Evolutionary conservation across 2,888 invertebrate species (phyloP).

Genomic region (Hyles lineata): DNA sequence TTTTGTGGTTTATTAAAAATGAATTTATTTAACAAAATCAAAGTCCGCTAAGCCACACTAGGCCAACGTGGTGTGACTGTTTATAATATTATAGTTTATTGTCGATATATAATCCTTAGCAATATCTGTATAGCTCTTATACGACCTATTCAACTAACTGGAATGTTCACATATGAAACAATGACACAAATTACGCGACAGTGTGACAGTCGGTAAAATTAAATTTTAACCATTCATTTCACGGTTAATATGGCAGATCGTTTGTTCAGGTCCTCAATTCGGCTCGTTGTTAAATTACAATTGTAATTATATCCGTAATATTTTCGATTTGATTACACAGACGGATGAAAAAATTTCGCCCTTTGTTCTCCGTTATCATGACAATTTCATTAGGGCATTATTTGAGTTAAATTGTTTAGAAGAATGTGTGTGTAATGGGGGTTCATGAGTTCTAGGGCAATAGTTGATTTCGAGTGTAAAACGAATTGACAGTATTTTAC

Average conservation of each 20-base stretch:
- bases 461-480: too few species aligned
- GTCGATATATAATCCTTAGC: too few species aligned
- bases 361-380: slow-evolving; percentile 7
- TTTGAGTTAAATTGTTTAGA: slow-evolving; percentile 7
- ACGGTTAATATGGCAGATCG: slow-evolving; percentile 63
- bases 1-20: too few species aligned
- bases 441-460: background rate
- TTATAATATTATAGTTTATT: too few species aligned
- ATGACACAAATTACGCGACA: slow-evolving; percentile 41
- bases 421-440: background rate
- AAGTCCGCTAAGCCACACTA: too few species aligned
- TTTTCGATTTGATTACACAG: slow-evolving; percentile 29
- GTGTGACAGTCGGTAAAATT: slow-evolving; percentile 54
- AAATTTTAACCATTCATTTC: slow-evolving; percentile 70
- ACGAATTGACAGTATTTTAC: too few species aligned
- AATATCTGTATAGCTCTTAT: too few species aligned
- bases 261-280: slow-evolving; percentile 59
- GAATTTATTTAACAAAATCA: too few species aligned
- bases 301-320: slow-evolving; percentile 41
- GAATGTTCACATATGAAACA: too few species aligned
- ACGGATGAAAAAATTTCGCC: slow-evolving; percentile 12
- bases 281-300: slow-evolving; percentile 43
- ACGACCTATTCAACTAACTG: too few species aligned
- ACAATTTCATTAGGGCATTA: slow-evolving; percentile 10
- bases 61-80: too few species aligned